Evolutionary conservation across 2,797 vertebrate species (phyloP).

Genomic region (Cossypha heuglini): DNA sequence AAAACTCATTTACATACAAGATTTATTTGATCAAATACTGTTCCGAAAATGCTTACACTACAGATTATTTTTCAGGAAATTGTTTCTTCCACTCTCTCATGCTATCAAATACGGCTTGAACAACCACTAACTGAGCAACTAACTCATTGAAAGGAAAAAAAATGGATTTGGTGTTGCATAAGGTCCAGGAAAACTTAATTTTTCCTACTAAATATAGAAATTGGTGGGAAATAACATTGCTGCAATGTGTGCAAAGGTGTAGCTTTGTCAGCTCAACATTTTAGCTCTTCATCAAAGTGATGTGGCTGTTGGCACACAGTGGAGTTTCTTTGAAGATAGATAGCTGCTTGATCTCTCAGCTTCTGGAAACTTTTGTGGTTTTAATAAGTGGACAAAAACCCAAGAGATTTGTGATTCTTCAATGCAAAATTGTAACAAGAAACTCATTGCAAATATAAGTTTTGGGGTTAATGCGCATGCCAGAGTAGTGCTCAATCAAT

Average conservation of each 20-base stretch:
- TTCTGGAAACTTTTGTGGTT: neutral
- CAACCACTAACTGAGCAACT: neutral
- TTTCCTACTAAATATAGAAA: neutral
- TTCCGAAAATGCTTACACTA: neutral
- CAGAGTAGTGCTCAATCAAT: neutral
- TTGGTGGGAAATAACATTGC: neutral
- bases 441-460: neutral
- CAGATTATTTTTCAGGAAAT: neutral
- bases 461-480: neutral
- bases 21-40: neutral
- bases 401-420: neutral
- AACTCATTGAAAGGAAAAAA: neutral
- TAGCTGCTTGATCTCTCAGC: neutral
- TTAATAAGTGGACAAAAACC: neutral
- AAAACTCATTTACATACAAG: neutral
- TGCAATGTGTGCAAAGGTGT: neutral
- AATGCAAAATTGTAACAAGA: neutral
- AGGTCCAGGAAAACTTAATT: neutral
- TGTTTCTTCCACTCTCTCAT: neutral
- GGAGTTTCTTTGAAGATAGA: neutral
- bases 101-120: neutral
- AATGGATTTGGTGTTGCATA: neutral
- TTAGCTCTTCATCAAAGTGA: neutral
- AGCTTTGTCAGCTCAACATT: neutral
- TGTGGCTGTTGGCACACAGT: neutral